Evolutionary conservation across 2,888 invertebrate species (phyloP).

Genomic region (Junonia oenone): DNA sequence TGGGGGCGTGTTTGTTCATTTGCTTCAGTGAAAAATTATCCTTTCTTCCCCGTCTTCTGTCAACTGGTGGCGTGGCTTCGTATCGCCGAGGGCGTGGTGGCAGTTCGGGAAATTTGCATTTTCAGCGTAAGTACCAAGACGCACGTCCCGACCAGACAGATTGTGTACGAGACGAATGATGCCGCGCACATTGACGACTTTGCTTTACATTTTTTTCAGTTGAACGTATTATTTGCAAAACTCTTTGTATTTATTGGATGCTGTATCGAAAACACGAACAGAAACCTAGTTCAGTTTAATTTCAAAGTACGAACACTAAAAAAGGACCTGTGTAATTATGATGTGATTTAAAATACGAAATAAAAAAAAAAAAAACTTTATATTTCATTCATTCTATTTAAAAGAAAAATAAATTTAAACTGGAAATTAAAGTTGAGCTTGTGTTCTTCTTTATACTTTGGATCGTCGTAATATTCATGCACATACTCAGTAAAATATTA

Average conservation of each 20-base stretch:
- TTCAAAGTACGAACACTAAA: no score
- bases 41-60: slow-evolving; percentile 42
- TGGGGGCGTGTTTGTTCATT: slow-evolving; percentile 71
- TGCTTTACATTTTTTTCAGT: background rate
- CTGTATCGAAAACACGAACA: no score
- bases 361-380: background rate
- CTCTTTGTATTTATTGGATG: no score
- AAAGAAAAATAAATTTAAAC: background rate
- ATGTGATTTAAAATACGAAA: no score
- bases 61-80: slow-evolving; percentile 41
- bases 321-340: no score
- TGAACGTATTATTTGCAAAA: no score
- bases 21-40: slow-evolving; percentile 71
- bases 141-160: slow-evolving; percentile 68
- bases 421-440: background rate
- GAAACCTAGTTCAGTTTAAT: no score
- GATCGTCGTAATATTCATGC: slow-evolving; percentile 28
- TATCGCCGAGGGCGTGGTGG: slow-evolving; percentile 62
- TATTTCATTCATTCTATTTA: no score
- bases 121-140: slow-evolving; percentile 71
- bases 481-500: slow-evolving; percentile 55
- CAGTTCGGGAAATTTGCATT: slow-evolving; percentile 72
- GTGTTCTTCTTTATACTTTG: slow-evolving; percentile 10
- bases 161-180: slow-evolving; percentile 67
- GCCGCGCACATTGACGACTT: slow-evolving; percentile 34